phyloP scores from a whole-genome alignment of 2,888 invertebrate species.

The Desoria tigrina region DNA sequence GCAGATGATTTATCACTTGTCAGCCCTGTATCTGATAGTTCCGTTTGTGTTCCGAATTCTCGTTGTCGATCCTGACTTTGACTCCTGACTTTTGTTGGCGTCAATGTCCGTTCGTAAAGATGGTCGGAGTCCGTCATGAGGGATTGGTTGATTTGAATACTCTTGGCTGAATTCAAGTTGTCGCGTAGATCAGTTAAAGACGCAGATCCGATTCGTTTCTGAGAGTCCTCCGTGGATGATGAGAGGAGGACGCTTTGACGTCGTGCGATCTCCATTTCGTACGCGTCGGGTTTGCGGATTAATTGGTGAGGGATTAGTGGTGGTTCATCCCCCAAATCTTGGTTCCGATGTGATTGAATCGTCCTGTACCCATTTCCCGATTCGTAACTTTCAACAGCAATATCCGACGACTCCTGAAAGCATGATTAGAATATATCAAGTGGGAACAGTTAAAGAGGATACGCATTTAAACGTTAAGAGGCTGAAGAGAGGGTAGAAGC shows the following conservation, averaged over 20 bases:
- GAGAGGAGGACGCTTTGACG: constrained; percentile 7
- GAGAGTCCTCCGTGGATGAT: not conserved
- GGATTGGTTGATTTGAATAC: constrained; percentile 28
- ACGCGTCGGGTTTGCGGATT: constrained; percentile 9
- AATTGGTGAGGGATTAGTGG: constrained; percentile 11
- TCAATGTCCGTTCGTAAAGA: constrained; percentile 30
- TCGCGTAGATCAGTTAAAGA: not conserved
- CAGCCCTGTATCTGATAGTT: constrained; percentile 32
- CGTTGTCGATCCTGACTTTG: constrained; percentile 34
- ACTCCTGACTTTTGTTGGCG: constrained; percentile 38
- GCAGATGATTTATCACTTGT: constrained; percentile 27
- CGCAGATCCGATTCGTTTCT: not conserved
- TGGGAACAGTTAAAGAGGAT: too few species aligned
- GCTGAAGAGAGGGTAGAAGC: too few species aligned
- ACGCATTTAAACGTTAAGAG: too few species aligned
- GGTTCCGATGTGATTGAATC: not conserved
- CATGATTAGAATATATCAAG: too few species aligned
- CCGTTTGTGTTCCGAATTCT: constrained; percentile 51
- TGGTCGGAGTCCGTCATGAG: constrained; percentile 42
- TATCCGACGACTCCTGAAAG: too few species aligned
- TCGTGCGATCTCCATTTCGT: constrained; percentile 13
- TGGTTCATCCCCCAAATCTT: constrained; percentile 3
- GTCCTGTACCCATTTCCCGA: too few species aligned
- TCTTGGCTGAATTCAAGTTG: not conserved
- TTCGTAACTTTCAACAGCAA: too few species aligned